These are phyloP conservation scores for Epiblema foenella DNA, from an alignment of 2,888 invertebrate species.

Conservation along the genomic window DNA sequence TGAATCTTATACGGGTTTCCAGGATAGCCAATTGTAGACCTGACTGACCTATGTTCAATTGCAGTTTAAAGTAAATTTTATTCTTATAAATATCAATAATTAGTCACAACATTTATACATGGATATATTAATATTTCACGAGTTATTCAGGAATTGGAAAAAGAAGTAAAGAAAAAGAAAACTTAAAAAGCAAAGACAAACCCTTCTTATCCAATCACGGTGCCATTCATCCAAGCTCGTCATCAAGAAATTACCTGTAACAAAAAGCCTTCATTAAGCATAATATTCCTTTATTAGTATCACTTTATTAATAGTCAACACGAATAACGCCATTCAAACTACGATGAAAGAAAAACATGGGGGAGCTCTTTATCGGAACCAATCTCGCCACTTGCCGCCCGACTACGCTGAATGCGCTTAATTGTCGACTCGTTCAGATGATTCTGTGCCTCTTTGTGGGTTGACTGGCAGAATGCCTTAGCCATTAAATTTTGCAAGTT, in stretches of 20 bases:
- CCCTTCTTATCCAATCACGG: not conserved
- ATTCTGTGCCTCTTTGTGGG: slow-evolving; percentile 54
- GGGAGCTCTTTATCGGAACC: slow-evolving; percentile 83
- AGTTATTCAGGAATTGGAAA: too few relatives aligned
- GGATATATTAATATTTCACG: too few relatives aligned
- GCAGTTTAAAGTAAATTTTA: too few relatives aligned
- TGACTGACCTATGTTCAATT: too few relatives aligned
- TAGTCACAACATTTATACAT: too few relatives aligned
- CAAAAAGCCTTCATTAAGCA: slow-evolving; percentile 41
- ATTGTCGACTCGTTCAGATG: slow-evolving; percentile 83
- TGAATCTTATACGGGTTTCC: too few relatives aligned
- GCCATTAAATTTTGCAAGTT: slow-evolving; percentile 42
- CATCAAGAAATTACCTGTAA: slow-evolving; percentile 39
- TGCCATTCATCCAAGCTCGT: not conserved
- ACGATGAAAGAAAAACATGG: slow-evolving; percentile 83
- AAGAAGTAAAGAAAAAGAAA: not conserved
- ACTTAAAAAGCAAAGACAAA: not conserved
- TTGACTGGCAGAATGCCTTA: slow-evolving; percentile 21
- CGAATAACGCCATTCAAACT: slow-evolving; percentile 78
- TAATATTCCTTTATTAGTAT: slow-evolving; percentile 25
- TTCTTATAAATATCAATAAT: too few relatives aligned
- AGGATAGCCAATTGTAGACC: too few relatives aligned
- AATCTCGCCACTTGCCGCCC: slow-evolving; percentile 82
- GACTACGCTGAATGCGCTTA: slow-evolving; percentile 80
- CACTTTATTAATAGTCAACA: slow-evolving; percentile 18